These are phyloP conservation scores for Ormyrus thymus DNA, from an alignment of 2,888 invertebrate species.

Conservation along the genomic window DNA sequence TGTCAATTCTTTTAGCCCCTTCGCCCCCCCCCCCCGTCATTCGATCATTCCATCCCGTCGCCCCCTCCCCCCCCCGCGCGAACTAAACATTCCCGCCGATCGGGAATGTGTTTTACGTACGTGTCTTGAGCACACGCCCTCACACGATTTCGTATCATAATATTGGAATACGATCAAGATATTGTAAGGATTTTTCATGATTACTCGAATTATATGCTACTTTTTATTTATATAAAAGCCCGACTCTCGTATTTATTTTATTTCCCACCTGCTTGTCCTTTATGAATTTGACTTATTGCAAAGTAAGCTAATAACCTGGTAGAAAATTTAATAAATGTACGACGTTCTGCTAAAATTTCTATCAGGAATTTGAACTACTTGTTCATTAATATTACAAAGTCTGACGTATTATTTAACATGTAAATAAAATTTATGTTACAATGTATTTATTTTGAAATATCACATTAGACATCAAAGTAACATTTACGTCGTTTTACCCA, in stretches of 20 bases:
- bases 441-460: no score
- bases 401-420: no score
- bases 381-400: no score
- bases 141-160: conserved; percentile 55
- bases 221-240: conserved; percentile 70
- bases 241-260: conserved; percentile 22
- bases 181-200: conserved; percentile 63
- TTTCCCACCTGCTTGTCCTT: neutral
- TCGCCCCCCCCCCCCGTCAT: neutral
- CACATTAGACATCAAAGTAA: no score
- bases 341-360: no score
- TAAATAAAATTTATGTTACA: no score
- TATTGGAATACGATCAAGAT: conserved; percentile 50
- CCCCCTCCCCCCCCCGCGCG: conserved; percentile 17
- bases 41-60: conserved; percentile 41
- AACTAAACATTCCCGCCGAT: conserved; percentile 65
- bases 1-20: no score
- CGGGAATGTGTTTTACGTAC: conserved; percentile 71
- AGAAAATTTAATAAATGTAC: no score
- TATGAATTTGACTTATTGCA: neutral
- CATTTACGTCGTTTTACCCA: no score
- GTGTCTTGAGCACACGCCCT: conserved; percentile 70
- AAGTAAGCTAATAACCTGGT: no score
- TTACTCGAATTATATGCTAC: conserved; percentile 71
- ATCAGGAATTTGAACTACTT: no score